Percentiles rank a stretch among this genome's conserved stretches.
Conservation (phyloP, 2,888 invertebrate genomes). For the Amphipyra tragopoginis region DNA sequence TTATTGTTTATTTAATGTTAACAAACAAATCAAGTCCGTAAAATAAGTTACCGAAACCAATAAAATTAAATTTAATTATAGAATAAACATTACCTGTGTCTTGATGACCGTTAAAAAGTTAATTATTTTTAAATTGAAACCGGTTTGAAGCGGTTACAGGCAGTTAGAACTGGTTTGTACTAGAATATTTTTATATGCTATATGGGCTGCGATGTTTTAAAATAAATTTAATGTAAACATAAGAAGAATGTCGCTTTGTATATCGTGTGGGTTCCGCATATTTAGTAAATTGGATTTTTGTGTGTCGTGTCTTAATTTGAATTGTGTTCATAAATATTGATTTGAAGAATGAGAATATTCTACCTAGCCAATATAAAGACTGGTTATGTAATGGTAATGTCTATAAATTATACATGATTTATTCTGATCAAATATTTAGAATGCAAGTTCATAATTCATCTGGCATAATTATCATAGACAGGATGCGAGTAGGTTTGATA, state of each 20-base stretch:
- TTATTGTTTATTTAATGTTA: conserved; percentile 39
- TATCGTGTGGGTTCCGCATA: conserved; percentile 37
- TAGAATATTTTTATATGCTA: conserved; percentile 26
- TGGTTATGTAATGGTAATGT: not conserved
- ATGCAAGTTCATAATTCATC: not conserved
- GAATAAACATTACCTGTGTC: conserved; percentile 35
- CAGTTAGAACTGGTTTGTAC: conserved; percentile 25
- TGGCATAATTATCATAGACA: no score
- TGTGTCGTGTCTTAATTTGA: not conserved
- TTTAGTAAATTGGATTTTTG: conserved; percentile 31
- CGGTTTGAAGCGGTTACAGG: conserved; percentile 21
- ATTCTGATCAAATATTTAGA: not conserved
- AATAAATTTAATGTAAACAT: conserved; percentile 38
- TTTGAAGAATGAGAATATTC: conserved; percentile 12
- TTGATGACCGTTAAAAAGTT: conserved; percentile 21
- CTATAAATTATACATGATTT: not conserved
- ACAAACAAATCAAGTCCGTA: conserved; percentile 44
- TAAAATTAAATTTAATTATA: conserved; percentile 52
- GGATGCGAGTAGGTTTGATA: no score
- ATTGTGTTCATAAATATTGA: conserved; percentile 35
- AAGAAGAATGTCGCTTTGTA: conserved; percentile 28
- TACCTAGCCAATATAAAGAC: not conserved
- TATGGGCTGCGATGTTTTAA: conserved; percentile 12
- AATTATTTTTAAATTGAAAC: conserved; percentile 40
- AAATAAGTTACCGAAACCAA: conserved; percentile 43